phyloP scores from a whole-genome alignment of 2,113 vertebrate species.

The Trogon surrucura region DNA sequence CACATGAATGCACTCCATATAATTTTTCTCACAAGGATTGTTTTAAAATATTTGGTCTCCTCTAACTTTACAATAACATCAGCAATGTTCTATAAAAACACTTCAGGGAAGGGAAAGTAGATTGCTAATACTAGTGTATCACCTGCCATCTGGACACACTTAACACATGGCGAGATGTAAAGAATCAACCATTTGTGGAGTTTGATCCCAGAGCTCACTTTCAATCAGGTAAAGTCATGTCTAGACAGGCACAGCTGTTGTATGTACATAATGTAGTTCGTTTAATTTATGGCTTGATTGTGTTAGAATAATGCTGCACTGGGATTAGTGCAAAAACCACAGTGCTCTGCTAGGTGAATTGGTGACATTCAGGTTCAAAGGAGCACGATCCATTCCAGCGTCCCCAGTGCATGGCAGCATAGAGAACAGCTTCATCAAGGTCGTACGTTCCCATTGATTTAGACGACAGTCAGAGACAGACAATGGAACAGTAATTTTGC shows the following conservation, averaged over 20 bases:
- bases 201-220: slow-evolving; percentile 54
- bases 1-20: neutral
- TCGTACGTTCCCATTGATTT: neutral
- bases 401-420: neutral
- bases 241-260: slow-evolving; percentile 56
- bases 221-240: slow-evolving; percentile 57
- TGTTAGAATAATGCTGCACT: neutral
- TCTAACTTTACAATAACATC: slow-evolving; percentile 4
- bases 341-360: slow-evolving; percentile 9
- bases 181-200: slow-evolving; percentile 51
- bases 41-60: slow-evolving; percentile 20
- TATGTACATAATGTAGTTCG: slow-evolving; percentile 9
- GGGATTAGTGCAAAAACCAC: neutral
- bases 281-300: slow-evolving; percentile 44
- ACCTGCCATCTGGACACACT: slow-evolving; percentile 62
- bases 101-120: slow-evolving; percentile 36
- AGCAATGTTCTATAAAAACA: neutral
- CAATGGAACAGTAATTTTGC: neutral
- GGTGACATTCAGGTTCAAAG: slow-evolving; percentile 22
- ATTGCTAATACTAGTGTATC: slow-evolving; percentile 30
- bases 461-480: neutral
- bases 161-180: slow-evolving; percentile 53
- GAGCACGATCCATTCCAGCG: neutral
- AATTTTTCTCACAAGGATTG: neutral
- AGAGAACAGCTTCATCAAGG: neutral